Percentiles rank a stretch among this genome's conserved stretches.
These are phyloP conservation scores for Orestias chungarensis DNA, from an alignment of 2,797 vertebrate species.

Conservation along the genomic window DNA sequence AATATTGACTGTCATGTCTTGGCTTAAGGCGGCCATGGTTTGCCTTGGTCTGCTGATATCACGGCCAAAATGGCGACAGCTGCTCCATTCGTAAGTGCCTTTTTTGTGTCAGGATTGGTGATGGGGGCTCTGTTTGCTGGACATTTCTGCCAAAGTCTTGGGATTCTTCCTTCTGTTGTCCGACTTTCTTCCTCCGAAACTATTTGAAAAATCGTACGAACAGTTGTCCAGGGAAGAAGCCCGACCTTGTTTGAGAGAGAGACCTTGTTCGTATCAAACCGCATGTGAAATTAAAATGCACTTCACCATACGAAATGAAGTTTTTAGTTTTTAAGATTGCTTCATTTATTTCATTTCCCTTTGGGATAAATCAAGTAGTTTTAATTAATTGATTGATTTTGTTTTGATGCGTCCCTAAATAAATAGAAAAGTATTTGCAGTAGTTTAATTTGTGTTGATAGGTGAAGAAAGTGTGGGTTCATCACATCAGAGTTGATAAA, in stretches of 20 bases:
- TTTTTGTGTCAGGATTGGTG: conserved; percentile 34
- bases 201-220: too few relatives aligned
- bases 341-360: too few relatives aligned
- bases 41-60: conserved; percentile 3
- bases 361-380: too few relatives aligned
- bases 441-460: not conserved
- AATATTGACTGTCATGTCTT: conserved; percentile 29
- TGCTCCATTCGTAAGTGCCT: conserved; percentile 49
- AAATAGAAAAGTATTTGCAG: not conserved
- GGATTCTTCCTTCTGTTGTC: not conserved
- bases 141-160: not conserved
- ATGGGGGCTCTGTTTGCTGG: conserved; percentile 16
- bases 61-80: conserved; percentile 11
- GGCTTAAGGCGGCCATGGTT: conserved; percentile 7
- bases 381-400: too few relatives aligned
- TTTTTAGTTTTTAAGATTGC: not conserved
- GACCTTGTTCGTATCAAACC: not conserved
- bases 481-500: not conserved
- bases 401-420: not conserved
- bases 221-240: too few relatives aligned
- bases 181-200: not conserved
- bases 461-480: too few relatives aligned
- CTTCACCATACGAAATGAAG: not conserved
- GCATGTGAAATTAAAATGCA: not conserved
- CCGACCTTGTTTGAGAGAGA: too few relatives aligned